Conservation (phyloP, 2,797 vertebrate species). For the Fistularia tabacaria region DNA sequence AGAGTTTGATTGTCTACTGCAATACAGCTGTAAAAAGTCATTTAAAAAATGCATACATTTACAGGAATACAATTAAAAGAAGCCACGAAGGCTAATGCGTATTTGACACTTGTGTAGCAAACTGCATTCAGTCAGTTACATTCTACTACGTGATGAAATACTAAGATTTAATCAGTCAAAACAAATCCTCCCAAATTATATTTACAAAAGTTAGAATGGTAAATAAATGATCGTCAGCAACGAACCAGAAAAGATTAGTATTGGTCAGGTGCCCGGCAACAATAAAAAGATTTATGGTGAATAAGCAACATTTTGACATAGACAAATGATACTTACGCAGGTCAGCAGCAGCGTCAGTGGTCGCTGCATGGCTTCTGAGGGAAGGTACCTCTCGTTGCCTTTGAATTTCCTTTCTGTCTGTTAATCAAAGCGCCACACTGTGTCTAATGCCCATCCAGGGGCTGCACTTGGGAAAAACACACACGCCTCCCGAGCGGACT, state of each 20-base stretch:
- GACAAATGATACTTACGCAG: slow-evolving; percentile 65
- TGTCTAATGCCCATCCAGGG: slow-evolving; percentile 19
- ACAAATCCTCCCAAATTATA: no score
- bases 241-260: background rate
- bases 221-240: no score
- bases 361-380: slow-evolving; percentile 60
- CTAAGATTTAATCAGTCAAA: no score
- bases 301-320: slow-evolving; percentile 2
- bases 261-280: background rate
- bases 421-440: slow-evolving; percentile 8
- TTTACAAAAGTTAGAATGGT: no score
- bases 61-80: no score
- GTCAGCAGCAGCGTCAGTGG: slow-evolving; percentile 58
- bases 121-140: no score
- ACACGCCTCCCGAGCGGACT: slow-evolving; percentile 27
- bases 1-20: no score
- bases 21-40: no score
- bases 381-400: slow-evolving; percentile 9
- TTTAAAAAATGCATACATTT: no score
- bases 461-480: slow-evolving; percentile 16
- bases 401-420: slow-evolving; percentile 3
- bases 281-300: background rate
- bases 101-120: background rate
- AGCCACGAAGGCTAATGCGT: no score
- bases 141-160: no score